Conservation (phyloP, 2,888 invertebrate genomes). For the Polydrusus tereticollis region DNA sequence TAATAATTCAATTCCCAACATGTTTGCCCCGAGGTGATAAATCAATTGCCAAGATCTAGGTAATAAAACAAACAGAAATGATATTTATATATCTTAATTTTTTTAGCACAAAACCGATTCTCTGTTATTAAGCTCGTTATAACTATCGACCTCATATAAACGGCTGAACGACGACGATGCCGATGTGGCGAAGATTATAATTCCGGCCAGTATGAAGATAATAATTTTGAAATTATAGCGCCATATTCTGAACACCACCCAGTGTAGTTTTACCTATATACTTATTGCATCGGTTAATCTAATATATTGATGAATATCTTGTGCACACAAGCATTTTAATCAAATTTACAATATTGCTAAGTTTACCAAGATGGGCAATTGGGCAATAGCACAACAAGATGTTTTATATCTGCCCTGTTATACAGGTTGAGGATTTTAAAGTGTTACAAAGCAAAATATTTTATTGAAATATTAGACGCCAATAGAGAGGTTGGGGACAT, state of each 20-base stretch:
- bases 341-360: neutral
- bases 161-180: constrained; percentile 18
- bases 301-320: constrained; percentile 16
- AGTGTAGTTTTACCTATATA: constrained; percentile 1
- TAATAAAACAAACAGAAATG: constrained; percentile 9
- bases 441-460: no score
- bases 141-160: constrained; percentile 16
- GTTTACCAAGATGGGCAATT: neutral
- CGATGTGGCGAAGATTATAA: constrained; percentile 27
- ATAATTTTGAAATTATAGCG: constrained; percentile 26
- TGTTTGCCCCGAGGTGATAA: constrained; percentile 27
- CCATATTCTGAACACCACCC: constrained; percentile 7
- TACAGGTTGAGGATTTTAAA: no score
- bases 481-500: no score
- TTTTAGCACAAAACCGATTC: constrained; percentile 9
- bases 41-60: constrained; percentile 17
- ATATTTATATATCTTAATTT: constrained; percentile 23
- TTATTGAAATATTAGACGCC: no score
- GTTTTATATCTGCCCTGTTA: no score
- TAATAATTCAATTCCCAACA: constrained; percentile 32
- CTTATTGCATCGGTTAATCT: constrained; percentile 20
- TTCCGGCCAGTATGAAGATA: constrained; percentile 7
- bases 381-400: no score
- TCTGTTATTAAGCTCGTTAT: constrained; percentile 29
- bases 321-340: neutral